Evolutionary conservation across 1,140 invertebrate species (phyloP).

Genomic region (Drosophila nikananu): DNA sequence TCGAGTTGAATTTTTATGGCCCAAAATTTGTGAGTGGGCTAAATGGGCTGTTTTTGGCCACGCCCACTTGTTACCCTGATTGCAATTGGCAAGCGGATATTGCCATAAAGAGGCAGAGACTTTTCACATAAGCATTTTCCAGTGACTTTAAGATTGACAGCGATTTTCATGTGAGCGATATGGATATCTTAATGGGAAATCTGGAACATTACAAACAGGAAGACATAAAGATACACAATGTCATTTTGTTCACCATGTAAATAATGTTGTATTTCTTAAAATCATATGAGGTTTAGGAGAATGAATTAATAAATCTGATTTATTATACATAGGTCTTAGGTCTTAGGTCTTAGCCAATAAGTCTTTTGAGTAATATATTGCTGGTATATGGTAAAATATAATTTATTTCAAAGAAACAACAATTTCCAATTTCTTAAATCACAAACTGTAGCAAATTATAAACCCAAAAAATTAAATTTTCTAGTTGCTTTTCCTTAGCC

Average conservation of each 20-base stretch:
- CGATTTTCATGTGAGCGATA: constrained; percentile 23
- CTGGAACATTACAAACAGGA: constrained; percentile 13
- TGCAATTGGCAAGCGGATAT: constrained; percentile 46
- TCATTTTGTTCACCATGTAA: background rate
- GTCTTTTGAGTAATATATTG: background rate
- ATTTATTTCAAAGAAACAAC: background rate
- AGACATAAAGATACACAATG: constrained; percentile 9
- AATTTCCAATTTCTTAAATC: background rate
- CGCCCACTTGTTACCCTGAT: constrained; percentile 43
- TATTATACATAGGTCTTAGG: background rate
- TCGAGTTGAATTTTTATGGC: constrained; percentile 58
- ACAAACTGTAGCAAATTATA: background rate
- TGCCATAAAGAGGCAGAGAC: background rate
- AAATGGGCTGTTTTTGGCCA: constrained; percentile 28
- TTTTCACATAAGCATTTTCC: constrained; percentile 11
- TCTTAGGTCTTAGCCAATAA: too few relatives aligned
- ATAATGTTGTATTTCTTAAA: background rate
- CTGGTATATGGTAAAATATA: background rate
- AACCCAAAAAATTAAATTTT: background rate
- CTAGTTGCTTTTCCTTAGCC: too few relatives aligned
- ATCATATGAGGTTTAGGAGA: background rate
- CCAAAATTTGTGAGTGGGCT: constrained; percentile 26
- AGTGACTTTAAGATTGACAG: constrained; percentile 32
- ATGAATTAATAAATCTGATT: background rate
- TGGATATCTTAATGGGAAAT: constrained; percentile 31